phyloP scores from a whole-genome alignment of 2,888 invertebrate genomes.

The Ametastegia equiseti region DNA sequence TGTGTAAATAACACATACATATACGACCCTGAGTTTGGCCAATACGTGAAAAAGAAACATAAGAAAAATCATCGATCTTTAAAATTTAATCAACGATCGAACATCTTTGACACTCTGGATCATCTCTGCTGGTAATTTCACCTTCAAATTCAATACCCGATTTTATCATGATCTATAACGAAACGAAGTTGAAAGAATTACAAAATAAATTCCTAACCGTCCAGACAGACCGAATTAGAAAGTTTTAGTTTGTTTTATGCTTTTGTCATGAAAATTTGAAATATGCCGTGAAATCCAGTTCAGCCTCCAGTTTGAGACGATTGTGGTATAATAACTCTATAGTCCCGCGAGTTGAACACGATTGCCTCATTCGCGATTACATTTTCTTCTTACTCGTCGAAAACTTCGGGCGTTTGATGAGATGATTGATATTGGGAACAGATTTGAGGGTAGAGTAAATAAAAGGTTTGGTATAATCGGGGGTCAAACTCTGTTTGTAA shows the following conservation, averaged over 20 bases:
- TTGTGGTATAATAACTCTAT: background rate
- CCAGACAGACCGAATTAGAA: too few relatives aligned
- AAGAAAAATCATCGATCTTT: background rate
- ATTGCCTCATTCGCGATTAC: background rate
- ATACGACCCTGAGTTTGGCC: background rate
- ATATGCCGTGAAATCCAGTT: background rate
- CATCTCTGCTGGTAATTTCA: background rate
- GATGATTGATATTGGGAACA: background rate
- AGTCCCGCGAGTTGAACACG: background rate
- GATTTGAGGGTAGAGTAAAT: background rate
- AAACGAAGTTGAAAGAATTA: background rate
- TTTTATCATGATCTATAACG: too few relatives aligned
- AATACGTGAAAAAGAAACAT: slow-evolving; percentile 18
- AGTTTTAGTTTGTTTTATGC: too few relatives aligned
- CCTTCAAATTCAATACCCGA: background rate
- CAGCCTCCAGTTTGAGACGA: background rate
- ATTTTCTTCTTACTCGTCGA: background rate
- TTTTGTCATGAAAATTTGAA: background rate
- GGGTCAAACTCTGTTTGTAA: background rate
- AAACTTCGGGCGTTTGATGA: background rate
- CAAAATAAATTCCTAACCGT: background rate
- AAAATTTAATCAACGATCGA: background rate
- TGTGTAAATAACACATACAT: background rate
- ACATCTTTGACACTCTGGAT: background rate
- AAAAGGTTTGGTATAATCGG: background rate